Evolutionary conservation across 2,888 invertebrate species (phyloP).

Genomic region (Caenorhabditis doughertyi): DNA sequence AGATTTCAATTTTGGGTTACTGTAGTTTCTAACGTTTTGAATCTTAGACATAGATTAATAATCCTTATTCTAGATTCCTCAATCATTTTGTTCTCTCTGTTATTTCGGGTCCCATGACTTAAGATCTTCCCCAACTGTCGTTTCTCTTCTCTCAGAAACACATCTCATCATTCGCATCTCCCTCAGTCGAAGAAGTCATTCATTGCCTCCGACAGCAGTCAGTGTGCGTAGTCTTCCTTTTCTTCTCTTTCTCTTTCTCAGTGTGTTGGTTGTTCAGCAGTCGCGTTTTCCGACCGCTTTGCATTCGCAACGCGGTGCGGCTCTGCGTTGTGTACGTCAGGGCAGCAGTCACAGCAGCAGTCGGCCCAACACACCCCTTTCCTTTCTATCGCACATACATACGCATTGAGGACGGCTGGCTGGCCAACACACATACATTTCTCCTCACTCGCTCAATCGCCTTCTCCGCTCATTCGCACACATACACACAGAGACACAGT

Average conservation of each 20-base stretch:
- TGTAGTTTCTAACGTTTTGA: conserved; percentile 6
- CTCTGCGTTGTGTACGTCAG: conserved; percentile 65
- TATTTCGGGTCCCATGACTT: conserved; percentile 17
- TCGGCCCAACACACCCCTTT: conserved; percentile 42
- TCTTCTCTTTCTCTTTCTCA: conserved; percentile 16
- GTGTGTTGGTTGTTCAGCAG: conserved; percentile 54
- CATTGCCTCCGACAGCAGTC: conserved; percentile 55
- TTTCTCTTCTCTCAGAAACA: conserved; percentile 17
- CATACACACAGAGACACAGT: conserved; percentile 36
- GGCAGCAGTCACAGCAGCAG: conserved; percentile 37
- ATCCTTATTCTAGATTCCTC: too few species aligned
- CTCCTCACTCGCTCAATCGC: conserved; percentile 62
- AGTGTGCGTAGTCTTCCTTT: conserved; percentile 33
- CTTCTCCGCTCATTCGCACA: conserved; percentile 56
- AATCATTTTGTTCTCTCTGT: too few species aligned
- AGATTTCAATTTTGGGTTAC: not conserved
- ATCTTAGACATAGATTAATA: not conserved
- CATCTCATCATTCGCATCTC: conserved; percentile 59
- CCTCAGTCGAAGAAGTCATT: conserved; percentile 48
- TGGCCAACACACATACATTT: conserved; percentile 54
- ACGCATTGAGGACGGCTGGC: conserved; percentile 58
- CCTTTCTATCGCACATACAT: conserved; percentile 51
- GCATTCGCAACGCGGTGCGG: conserved; percentile 67
- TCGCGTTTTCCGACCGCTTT: conserved; percentile 63
- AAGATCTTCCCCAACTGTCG: conserved; percentile 43